phyloP scores from a whole-genome alignment of 2,797 vertebrate genomes.

The Anableps anableps region DNA sequence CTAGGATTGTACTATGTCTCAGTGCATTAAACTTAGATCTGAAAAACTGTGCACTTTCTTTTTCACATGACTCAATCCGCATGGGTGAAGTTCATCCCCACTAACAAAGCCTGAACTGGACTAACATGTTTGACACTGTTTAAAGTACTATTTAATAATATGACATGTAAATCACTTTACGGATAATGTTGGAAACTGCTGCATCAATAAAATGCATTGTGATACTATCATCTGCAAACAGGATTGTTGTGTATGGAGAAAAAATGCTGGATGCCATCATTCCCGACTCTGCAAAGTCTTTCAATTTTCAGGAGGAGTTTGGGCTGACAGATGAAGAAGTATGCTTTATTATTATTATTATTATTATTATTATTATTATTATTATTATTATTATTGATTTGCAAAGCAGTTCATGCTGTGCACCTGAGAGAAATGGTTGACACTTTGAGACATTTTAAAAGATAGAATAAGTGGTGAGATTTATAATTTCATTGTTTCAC shows the following conservation, averaged over 20 bases:
- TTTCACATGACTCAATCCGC: neutral
- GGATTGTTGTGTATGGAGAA: slow-evolving; percentile 77
- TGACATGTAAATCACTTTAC: neutral
- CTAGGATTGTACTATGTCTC: neutral
- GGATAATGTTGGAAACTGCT: neutral
- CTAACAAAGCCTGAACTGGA: neutral
- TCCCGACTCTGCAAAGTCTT: slow-evolving; percentile 70
- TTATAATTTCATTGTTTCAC: neutral
- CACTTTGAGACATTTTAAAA: neutral
- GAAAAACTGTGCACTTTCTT: neutral
- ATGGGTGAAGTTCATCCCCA: neutral
- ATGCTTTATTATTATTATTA: slow-evolving; percentile 26
- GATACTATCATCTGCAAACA: slow-evolving; percentile 18
- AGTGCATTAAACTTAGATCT: neutral
- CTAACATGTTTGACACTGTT: neutral
- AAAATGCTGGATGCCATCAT: slow-evolving; percentile 54
- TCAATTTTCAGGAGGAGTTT: slow-evolving; percentile 75
- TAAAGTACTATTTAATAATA: neutral
- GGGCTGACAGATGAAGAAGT: slow-evolving; percentile 63
- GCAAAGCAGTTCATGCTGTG: neutral
- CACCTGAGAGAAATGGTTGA: neutral
- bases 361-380: slow-evolving; percentile 19
- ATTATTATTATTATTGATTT: neutral
- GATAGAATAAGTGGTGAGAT: neutral
- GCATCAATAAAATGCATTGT: neutral